Conservation (phyloP, 1,140 invertebrate species). For the Sitodiplosis mosellana region DNA sequence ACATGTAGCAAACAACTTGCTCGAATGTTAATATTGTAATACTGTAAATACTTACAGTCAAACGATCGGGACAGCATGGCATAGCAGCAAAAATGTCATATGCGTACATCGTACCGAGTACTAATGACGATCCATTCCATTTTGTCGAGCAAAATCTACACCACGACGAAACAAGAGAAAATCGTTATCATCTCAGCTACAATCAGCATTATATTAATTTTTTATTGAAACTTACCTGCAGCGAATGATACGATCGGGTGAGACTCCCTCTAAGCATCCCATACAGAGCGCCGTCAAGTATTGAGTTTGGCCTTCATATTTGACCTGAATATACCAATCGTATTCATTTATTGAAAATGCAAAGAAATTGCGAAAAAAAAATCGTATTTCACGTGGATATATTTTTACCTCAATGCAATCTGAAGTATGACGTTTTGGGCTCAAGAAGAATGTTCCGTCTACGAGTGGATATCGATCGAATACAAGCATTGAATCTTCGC, state of each 20-base stretch:
- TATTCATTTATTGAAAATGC: background rate
- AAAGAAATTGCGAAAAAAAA: background rate
- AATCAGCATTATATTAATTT: background rate
- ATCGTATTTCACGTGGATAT: no score
- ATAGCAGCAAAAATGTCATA: conserved; percentile 95
- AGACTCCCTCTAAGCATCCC: conserved; percentile 69
- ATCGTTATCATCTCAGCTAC: background rate
- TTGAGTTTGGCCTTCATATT: conserved; percentile 70
- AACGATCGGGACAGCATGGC: conserved; percentile 82
- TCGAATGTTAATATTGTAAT: no score
- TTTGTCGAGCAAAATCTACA: conserved; percentile 54
- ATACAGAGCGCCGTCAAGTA: conserved; percentile 88
- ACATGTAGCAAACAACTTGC: no score
- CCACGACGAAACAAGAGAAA: background rate
- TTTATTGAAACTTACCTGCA: conserved; percentile 31
- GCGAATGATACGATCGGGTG: conserved; percentile 45
- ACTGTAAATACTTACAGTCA: conserved; percentile 64
- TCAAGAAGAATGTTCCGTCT: conserved; percentile 93
- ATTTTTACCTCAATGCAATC: conserved; percentile 62
- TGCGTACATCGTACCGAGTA: conserved; percentile 92
- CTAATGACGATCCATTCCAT: conserved; percentile 85
- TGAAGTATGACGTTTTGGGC: conserved; percentile 71
- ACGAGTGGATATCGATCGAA: conserved; percentile 94
- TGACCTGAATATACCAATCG: conserved; percentile 43
- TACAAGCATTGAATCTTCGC: conserved; percentile 70